These are phyloP conservation scores for Exephanes ischioxanthus DNA, from an alignment of 2,888 invertebrate genomes.

Conservation along the genomic window DNA sequence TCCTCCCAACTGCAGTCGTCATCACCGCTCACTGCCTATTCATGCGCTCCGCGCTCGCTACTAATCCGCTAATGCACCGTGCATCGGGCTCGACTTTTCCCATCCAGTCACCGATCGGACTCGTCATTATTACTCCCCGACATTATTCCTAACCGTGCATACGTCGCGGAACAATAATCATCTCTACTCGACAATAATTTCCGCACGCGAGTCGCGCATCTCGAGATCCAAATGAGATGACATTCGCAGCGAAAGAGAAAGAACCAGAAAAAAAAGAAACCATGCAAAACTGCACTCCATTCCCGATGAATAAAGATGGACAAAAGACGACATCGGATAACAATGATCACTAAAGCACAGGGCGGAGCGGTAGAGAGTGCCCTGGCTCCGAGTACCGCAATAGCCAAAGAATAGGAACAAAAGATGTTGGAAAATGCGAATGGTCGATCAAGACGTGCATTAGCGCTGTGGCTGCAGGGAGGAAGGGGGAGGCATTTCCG, in stretches of 20 bases:
- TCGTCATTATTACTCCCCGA: not conserved
- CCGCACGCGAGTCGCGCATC: not conserved
- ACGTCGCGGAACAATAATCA: slow-evolving; percentile 14
- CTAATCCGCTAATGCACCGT: slow-evolving; percentile 60
- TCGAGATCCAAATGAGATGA: not conserved
- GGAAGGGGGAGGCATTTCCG: not conserved
- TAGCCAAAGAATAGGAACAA: slow-evolving; percentile 29
- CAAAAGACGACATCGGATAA: slow-evolving; percentile 20
- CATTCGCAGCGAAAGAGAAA: not conserved
- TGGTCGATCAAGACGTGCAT: slow-evolving; percentile 36
- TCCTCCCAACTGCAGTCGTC: slow-evolving; percentile 30
- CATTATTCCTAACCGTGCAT: not conserved
- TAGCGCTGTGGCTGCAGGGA: not conserved
- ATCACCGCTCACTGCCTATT: slow-evolving; percentile 35
- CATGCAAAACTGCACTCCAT: not conserved
- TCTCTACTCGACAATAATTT: not conserved
- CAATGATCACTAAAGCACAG: not conserved
- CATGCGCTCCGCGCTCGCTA: slow-evolving; percentile 31
- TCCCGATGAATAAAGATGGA: not conserved
- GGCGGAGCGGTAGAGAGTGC: not conserved
- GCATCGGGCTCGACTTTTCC: slow-evolving; percentile 27
- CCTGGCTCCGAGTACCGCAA: slow-evolving; percentile 2
- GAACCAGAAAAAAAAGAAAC: not conserved
- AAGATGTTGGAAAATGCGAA: slow-evolving; percentile 14
- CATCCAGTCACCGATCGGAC: slow-evolving; percentile 36